A percentile compares a stretch with the other conserved stretches of the same genome.
Evolutionary conservation across 2,797 vertebrate genomes (phyloP).

Genomic region (Onychomys torridus): DNA sequence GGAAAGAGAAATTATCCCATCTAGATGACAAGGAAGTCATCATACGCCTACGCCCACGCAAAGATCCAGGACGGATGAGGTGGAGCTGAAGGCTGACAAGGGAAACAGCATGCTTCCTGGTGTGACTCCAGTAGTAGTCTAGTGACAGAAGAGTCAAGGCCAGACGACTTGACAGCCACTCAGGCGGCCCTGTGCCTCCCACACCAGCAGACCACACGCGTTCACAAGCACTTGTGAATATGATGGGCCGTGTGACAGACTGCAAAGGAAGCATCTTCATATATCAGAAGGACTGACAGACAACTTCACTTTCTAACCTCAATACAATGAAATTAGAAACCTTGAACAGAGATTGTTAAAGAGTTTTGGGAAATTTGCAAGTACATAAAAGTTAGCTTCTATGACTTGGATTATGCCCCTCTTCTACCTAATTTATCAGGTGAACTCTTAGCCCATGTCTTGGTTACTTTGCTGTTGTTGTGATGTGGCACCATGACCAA

Average conservation of each 20-base stretch:
- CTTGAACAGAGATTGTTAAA: not conserved
- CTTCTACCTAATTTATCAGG: not conserved
- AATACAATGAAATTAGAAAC: not conserved
- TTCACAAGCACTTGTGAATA: not conserved
- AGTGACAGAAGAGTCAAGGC: not conserved
- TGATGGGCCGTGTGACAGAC: accelerated
- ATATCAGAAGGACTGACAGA: not conserved
- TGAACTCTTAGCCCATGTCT: not conserved
- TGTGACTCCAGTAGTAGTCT: not conserved
- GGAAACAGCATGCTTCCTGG: not conserved
- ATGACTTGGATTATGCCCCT: not conserved
- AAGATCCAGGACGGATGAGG: too few relatives aligned
- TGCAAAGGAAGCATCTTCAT: too few relatives aligned
- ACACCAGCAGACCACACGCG: not conserved
- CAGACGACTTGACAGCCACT: not conserved
- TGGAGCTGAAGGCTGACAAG: not conserved
- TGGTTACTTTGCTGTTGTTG: not conserved
- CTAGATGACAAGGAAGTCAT: not conserved
- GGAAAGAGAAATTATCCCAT: not conserved
- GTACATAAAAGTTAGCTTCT: not conserved
- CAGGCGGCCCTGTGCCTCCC: not conserved
- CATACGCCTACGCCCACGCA: not conserved
- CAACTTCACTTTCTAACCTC: not conserved
- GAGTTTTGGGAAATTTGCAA: not conserved
- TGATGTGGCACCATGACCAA: not conserved